Base-by-base conservation (phyloP, 2,113 vertebrate genomes). In the Tyrannus savana region DNA sequence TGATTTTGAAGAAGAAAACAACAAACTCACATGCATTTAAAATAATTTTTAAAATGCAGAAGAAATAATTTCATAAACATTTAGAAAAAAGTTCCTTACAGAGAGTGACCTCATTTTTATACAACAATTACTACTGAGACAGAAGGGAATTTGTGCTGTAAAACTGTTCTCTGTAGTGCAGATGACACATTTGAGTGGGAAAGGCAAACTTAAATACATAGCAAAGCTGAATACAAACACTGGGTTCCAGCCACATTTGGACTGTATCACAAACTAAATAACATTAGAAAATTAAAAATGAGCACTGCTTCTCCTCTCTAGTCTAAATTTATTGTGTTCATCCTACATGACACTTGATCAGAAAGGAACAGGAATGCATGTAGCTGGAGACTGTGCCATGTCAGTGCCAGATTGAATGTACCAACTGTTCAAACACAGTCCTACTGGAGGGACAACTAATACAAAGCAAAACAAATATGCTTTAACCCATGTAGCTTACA, bases 361-460 rank as follows among this genome's bases (percentile, higher is more conserved):
- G 42, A 89, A 84, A 74, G 63, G 63, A 74, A 55, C 1, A 81
- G 50, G 47, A 94, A 77, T 56, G 50, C 30, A 74, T 19, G 8
- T 56, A 56, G 35, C 64, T 80, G 59, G 37, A 88, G 35, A 93
- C 50, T 0, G 1, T 71, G 69, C 42, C 76, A 71, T 55, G 52
- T 81, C 76, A n/a, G 6, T 67, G 73, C 76, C 67, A 81, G 80
- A 84, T 7, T 78, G 68, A 89, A 74, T 68, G 39, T 75, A 37
- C 55, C 91, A 92, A 74, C 86, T 97, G 93, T 84, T 89, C 63
- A 92, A 77, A 93, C 69, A 77, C 42, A 15, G 12, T 74, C 39
- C 27, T 86, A 14, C 44, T 68, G 24, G 42, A 71, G 52, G 25
- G 39, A 71, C 52, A 94, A n/a, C 23, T 73, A 58, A 92, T 10